These are phyloP conservation scores for Rhopilema esculentum DNA, from an alignment of 30 jellyfish, hydroid and myxozoan genomes.

Conservation along the genomic window DNA sequence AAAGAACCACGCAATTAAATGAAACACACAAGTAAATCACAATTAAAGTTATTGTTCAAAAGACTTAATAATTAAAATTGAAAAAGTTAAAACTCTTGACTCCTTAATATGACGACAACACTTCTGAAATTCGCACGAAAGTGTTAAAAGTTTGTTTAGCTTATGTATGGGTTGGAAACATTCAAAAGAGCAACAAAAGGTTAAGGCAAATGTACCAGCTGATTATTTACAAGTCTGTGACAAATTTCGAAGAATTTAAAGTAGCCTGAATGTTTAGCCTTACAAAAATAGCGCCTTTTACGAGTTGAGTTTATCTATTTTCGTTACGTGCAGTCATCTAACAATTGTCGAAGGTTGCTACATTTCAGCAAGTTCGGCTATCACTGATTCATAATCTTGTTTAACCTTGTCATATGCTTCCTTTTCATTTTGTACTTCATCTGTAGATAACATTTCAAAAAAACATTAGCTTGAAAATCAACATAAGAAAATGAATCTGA, in stretches of 20 bases:
- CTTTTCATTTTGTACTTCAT: slow-evolving; percentile 76
- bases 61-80: background rate
- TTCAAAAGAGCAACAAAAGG: no score
- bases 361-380: slow-evolving; percentile 89
- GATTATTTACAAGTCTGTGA: background rate
- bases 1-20: background rate
- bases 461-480: background rate
- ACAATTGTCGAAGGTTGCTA: background rate
- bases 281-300: slow-evolving; percentile 26
- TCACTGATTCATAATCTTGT: slow-evolving; percentile 73
- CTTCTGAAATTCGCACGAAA: background rate
- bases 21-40: background rate
- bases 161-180: background rate
- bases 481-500: background rate
- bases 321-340: slow-evolving; percentile 22
- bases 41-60: background rate
- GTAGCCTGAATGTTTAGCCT: background rate
- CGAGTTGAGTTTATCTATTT: slow-evolving; percentile 1
- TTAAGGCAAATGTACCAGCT: background rate
- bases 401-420: slow-evolving; percentile 77
- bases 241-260: background rate
- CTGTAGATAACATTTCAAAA: slow-evolving; percentile 49
- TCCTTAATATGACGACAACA: background rate
- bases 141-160: background rate
- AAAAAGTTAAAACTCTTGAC: background rate